Percentiles rank a stretch among this genome's conserved stretches.
phyloP scores from a whole-genome alignment of 2,888 invertebrate species.

The Phyto melanocephala region DNA sequence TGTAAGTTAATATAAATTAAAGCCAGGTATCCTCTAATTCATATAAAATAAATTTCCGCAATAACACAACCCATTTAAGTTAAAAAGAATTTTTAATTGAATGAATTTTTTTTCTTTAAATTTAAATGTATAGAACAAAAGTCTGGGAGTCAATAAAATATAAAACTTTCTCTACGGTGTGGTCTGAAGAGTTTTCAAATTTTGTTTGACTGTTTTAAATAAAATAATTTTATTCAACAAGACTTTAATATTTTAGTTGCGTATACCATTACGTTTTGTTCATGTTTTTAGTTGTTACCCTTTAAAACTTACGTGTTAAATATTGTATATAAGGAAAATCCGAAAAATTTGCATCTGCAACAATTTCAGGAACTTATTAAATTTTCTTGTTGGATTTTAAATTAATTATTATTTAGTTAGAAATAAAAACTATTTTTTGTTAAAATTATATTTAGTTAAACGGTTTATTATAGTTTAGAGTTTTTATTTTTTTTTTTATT shows the following conservation, averaged over 20 bases:
- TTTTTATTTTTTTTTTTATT: not conserved
- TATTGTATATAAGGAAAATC: conserved; percentile 83
- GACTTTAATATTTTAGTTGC: not conserved
- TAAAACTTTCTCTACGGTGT: no score
- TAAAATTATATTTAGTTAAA: conserved; percentile 1
- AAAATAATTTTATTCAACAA: no score
- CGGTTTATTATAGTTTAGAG: not conserved
- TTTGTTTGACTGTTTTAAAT: no score
- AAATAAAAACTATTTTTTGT: conserved; percentile 9
- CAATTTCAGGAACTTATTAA: conserved; percentile 68
- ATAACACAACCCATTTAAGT: no score
- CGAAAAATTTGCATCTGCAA: conserved; percentile 83
- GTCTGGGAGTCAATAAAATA: no score
- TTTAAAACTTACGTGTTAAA: conserved; percentile 83
- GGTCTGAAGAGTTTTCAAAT: no score
- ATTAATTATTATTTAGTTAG: conserved; percentile 13
- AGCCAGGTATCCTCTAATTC: no score
- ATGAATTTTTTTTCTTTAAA: no score
- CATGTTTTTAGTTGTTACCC: not conserved
- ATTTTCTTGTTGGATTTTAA: conserved; percentile 39
- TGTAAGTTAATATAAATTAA: no score
- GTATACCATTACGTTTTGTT: not conserved
- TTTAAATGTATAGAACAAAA: no score
- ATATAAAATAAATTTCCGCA: no score
- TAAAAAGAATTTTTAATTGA: no score